phyloP scores from a whole-genome alignment of 1,140 invertebrate species.

The Aleiodes sp. region DNA sequence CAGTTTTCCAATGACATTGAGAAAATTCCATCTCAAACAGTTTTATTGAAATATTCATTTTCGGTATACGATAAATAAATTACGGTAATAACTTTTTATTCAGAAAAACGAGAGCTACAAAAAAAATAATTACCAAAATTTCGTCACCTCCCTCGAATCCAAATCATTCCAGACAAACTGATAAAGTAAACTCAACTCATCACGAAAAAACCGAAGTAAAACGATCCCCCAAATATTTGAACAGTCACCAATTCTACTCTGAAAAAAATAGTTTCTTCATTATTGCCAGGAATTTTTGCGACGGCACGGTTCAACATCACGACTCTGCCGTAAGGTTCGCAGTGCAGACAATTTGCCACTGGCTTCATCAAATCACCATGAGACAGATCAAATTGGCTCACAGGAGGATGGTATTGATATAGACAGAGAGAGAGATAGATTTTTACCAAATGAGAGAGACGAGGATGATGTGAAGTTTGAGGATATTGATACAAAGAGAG shows the following conservation, averaged over 20 bases:
- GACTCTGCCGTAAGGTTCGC: slow-evolving; percentile 79
- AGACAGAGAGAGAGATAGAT: slow-evolving; percentile 66
- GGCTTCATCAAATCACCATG: slow-evolving; percentile 54
- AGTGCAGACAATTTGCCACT: slow-evolving; percentile 72
- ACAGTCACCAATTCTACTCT: too few species aligned
- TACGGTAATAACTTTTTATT: too few species aligned
- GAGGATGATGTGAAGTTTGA: slow-evolving; percentile 3
- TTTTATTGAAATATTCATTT: too few species aligned
- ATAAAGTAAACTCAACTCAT: too few species aligned
- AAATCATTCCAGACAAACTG: too few species aligned
- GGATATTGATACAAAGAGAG: slow-evolving; percentile 49
- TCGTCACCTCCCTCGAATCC: too few species aligned
- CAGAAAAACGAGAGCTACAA: too few species aligned
- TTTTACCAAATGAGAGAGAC: slow-evolving; percentile 39
- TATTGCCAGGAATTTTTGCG: slow-evolving; percentile 71
- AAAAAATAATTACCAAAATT: too few species aligned
- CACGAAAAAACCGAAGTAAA: neutral
- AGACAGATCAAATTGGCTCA: slow-evolving; percentile 49
- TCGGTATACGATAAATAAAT: too few species aligned
- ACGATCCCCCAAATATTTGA: too few species aligned
- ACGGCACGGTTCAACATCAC: slow-evolving; percentile 80
- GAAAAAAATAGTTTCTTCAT: neutral
- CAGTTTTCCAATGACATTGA: too few species aligned
- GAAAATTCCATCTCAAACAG: too few species aligned
- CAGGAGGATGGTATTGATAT: slow-evolving; percentile 60